phyloP scores from a whole-genome alignment of 2,888 invertebrate genomes.

The Metacarcinus magister region DNA sequence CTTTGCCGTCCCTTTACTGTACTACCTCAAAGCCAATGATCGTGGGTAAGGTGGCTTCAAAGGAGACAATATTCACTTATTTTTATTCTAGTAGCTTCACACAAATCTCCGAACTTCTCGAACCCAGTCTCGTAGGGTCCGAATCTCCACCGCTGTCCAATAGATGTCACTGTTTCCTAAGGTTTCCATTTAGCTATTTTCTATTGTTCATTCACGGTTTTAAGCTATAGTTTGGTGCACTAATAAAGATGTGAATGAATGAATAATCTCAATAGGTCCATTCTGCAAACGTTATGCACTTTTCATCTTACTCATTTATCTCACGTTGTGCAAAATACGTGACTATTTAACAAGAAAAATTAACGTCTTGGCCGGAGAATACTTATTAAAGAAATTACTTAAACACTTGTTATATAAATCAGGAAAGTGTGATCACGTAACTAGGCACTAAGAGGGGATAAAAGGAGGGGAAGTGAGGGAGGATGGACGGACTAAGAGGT shows the following conservation, averaged over 20 bases:
- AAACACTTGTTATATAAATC: not conserved
- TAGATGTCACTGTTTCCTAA: not conserved
- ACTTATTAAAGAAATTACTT: not conserved
- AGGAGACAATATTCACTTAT: not conserved
- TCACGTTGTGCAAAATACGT: too few relatives aligned
- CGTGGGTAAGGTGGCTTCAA: not conserved
- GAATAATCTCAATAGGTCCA: too few relatives aligned
- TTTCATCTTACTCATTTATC: not conserved
- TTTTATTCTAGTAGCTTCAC: not conserved
- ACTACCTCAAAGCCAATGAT: not conserved
- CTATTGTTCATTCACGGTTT: not conserved
- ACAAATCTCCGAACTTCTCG: not conserved
- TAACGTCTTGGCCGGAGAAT: too few relatives aligned
- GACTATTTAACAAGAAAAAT: too few relatives aligned
- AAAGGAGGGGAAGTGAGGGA: too few relatives aligned
- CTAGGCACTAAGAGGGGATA: not conserved
- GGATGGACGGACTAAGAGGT: too few relatives aligned
- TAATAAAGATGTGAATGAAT: too few relatives aligned
- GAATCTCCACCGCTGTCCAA: not conserved
- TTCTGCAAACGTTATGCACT: not conserved
- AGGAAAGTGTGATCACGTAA: not conserved
- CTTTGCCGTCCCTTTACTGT: not conserved
- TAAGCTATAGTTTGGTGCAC: too few relatives aligned
- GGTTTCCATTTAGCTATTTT: not conserved
- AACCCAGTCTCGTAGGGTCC: not conserved